Evolutionary conservation across 1,140 invertebrate genomes (phyloP).

Genomic region (Lepidostoma basale): DNA sequence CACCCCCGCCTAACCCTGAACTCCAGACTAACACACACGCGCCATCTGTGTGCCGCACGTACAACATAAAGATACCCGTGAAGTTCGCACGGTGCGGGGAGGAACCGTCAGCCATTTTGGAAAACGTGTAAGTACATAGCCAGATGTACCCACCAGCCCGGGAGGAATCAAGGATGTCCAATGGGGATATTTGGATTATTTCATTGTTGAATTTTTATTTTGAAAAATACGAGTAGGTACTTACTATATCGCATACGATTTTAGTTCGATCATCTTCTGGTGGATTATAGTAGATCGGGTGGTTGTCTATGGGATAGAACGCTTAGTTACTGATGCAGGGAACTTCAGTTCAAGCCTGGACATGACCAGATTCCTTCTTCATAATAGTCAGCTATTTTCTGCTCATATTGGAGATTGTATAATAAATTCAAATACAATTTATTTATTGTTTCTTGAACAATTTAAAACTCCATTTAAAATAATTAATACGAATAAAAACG

Average conservation of each 20-base stretch:
- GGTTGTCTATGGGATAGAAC: not conserved
- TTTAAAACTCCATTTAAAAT: too few species aligned
- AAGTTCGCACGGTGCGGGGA: not conserved
- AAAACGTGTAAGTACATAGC: not conserved
- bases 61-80: not conserved
- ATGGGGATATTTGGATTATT: too few species aligned
- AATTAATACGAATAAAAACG: too few species aligned
- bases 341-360: too few species aligned
- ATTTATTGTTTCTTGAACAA: too few species aligned
- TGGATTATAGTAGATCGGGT: not conserved
- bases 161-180: too few species aligned
- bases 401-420: too few species aligned
- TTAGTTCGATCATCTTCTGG: too few species aligned
- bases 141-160: not conserved
- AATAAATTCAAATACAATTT: too few species aligned
- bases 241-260: not conserved
- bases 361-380: too few species aligned
- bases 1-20: constrained; percentile 38
- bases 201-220: not conserved
- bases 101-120: constrained; percentile 6
- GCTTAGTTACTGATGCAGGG: too few species aligned
- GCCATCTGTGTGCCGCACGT: not conserved
- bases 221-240: not conserved
- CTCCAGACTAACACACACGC: constrained; percentile 24
- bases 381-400: too few species aligned